Conservation (phyloP, 1,140 invertebrate species). For the Adelges cooleyi region DNA sequence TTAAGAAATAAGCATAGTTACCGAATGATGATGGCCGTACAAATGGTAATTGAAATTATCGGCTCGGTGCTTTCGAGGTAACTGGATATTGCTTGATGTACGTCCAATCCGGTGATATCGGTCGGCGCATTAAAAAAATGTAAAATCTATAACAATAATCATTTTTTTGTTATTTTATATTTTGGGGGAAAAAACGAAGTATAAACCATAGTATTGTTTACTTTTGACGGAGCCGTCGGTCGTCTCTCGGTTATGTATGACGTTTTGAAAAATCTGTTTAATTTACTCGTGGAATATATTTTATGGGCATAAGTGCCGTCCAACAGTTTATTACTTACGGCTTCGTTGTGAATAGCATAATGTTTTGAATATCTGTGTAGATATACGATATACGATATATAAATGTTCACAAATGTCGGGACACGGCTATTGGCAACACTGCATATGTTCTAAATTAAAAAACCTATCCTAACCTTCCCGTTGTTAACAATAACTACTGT, state of each 20-base stretch:
- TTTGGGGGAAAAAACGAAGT: too few relatives aligned
- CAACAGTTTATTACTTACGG: neutral
- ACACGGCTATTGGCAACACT: too few relatives aligned
- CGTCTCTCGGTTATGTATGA: too few relatives aligned
- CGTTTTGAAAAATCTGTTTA: neutral
- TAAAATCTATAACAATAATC: neutral
- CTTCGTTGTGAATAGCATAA: neutral
- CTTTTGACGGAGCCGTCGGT: neutral
- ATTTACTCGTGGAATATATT: constrained; percentile 7
- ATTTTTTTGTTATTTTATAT: too few relatives aligned
- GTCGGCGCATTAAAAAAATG: constrained; percentile 21
- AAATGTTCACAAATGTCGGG: too few relatives aligned
- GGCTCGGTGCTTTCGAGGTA: neutral
- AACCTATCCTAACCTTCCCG: neutral
- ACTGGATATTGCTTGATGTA: neutral
- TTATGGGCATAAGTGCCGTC: constrained; percentile 7
- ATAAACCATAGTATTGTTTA: too few relatives aligned
- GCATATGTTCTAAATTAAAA: too few relatives aligned
- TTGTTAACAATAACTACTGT: too few relatives aligned
- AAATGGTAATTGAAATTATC: neutral
- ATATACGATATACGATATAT: too few relatives aligned
- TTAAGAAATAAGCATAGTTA: too few relatives aligned
- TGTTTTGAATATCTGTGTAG: constrained; percentile 24
- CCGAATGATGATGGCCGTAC: neutral
- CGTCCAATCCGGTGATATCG: neutral